These are phyloP conservation scores for Microcebus ravelobensis DNA, from an alignment of 2,113 vertebrate species.

Conservation along the genomic window DNA sequence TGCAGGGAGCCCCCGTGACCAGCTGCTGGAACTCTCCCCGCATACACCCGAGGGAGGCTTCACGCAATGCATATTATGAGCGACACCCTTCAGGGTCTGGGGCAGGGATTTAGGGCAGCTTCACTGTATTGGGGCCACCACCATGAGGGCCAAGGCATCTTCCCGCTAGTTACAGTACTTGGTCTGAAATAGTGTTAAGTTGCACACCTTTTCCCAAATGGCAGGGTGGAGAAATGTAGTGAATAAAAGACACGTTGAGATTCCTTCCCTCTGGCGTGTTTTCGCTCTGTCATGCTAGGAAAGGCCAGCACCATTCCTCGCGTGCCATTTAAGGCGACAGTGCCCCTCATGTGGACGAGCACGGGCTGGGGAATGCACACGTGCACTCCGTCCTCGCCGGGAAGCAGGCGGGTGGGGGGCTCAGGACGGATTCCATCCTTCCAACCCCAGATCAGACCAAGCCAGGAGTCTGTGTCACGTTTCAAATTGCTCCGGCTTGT, in stretches of 20 bases:
- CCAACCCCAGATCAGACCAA: slow-evolving; percentile 36
- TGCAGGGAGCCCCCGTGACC: not conserved
- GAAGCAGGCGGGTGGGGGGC: not conserved
- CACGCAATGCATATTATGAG: too few relatives aligned
- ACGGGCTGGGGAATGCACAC: not conserved
- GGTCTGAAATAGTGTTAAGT: not conserved
- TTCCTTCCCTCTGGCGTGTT: not conserved
- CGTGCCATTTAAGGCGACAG: not conserved
- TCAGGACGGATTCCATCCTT: not conserved
- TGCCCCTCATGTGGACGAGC: too few relatives aligned
- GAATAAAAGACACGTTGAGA: not conserved
- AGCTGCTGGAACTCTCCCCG: not conserved
- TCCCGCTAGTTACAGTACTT: not conserved
- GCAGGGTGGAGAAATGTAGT: not conserved
- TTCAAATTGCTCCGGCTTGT: slow-evolving; percentile 29
- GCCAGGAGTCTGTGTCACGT: not conserved
- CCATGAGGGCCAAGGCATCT: not conserved
- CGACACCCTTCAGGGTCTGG: not conserved
- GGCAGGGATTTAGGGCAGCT: not conserved
- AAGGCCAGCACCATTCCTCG: not conserved
- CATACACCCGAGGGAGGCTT: not conserved
- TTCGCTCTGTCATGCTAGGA: not conserved
- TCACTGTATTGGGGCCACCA: not conserved
- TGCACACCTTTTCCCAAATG: not conserved
- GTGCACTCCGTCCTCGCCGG: not conserved